phyloP scores from a whole-genome alignment of 2,888 invertebrate genomes.

The Philaethria dido region DNA sequence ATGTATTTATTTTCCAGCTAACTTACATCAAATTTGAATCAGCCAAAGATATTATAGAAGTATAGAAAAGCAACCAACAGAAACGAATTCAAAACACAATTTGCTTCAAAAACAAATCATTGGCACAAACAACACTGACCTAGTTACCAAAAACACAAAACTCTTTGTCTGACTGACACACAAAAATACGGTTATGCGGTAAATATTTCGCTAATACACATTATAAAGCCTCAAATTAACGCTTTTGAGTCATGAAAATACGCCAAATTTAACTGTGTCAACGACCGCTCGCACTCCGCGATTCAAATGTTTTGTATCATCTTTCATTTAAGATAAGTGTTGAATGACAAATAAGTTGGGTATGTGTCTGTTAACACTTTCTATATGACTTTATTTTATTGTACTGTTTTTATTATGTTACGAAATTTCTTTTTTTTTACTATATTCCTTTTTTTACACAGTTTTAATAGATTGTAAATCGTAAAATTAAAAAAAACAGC shows the following conservation, averaged over 20 bases:
- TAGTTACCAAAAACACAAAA: constrained; percentile 43
- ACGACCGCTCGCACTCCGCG: constrained; percentile 42
- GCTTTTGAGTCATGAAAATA: constrained; percentile 47
- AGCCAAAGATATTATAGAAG: background rate
- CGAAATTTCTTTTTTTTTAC: background rate
- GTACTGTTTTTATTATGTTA: background rate
- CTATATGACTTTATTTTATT: constrained; percentile 8
- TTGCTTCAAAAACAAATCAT: constrained; percentile 4
- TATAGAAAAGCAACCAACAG: background rate
- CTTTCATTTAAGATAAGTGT: constrained; percentile 19
- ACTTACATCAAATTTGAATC: too few species aligned
- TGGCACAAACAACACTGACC: constrained; percentile 44
- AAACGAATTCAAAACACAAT: constrained; percentile 1
- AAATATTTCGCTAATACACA: constrained; percentile 53
- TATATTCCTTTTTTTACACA: background rate
- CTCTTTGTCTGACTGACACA: constrained; percentile 54
- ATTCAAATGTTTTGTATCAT: constrained; percentile 28
- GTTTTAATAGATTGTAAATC: too few species aligned
- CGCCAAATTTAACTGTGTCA: constrained; percentile 48
- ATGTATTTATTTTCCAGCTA: too few species aligned
- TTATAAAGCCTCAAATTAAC: constrained; percentile 53
- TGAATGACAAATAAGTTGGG: constrained; percentile 17
- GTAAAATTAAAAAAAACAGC: too few species aligned
- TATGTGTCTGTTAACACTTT: constrained; percentile 18
- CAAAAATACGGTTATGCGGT: constrained; percentile 46